Evolutionary conservation across 1,140 invertebrate species (phyloP), one percentile per base, ranked within the genome.

Genomic region (Hypothenemus hampei): DNA sequence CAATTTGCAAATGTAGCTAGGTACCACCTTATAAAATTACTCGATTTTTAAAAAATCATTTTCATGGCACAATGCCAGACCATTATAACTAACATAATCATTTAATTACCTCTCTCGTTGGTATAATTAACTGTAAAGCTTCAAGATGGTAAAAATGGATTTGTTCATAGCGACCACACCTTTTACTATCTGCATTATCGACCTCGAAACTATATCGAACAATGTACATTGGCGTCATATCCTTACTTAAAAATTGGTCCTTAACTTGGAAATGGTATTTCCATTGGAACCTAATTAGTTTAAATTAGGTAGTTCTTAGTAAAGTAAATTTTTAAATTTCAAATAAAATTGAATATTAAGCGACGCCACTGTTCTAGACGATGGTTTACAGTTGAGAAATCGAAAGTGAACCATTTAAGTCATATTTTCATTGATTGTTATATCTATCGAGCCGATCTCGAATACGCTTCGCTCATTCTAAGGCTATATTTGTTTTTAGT

Each of bases 131-230:
- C 53, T 56, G 53, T 48, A 46, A 47, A 56, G 36, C 53, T 48
- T 56, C 44, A 39, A 56, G 53, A 56, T 56, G 53, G 53, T 56
- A 56, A 56, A 56, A 56, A 56, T 56, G 53, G 53, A 56, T 56
- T 56, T 47, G 53, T 48, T 56, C 53, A 56, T 47, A 56, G 44
- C 48, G 53, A 56, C 53, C 53, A 56, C 53, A 56, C 53, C 53
- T 56, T 55, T 56, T 56, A 56, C 53, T 56, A 56, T 56, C 52
- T 59, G 58, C 58, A 59, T 51, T 41, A 50, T 51, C 58, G 58
- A 51, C 58, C 58, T 59, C 53, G 53, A 56, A 56, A 56, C 21
- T 56, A 41, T 47, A 41, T 56, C 45, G 36, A 35, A 24, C 45
- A 39, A 18, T 13, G 36, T 13, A 22, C 53, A 56, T 56, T 13